These are phyloP conservation scores for Dasyprocta punctata DNA, from an alignment of 2,113 vertebrate genomes.

Conservation along the genomic window DNA sequence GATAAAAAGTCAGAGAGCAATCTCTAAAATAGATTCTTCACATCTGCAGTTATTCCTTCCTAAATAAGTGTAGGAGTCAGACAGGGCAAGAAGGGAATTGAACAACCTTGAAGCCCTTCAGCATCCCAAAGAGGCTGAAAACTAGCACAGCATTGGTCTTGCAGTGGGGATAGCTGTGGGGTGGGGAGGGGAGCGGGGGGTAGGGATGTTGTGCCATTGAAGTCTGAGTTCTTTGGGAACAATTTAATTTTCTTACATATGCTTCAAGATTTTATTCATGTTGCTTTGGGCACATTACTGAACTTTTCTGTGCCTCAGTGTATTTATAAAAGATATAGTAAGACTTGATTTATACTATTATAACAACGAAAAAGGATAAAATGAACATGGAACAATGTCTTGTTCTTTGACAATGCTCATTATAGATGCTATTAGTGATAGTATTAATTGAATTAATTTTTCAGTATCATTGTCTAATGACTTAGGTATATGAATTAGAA, in stretches of 20 bases:
- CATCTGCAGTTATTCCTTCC: background rate
- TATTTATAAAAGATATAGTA: background rate
- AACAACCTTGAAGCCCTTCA: background rate
- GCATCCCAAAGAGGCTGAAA: background rate
- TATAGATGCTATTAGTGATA: background rate
- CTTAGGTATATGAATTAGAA: background rate
- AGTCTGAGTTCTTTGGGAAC: background rate
- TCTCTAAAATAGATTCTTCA: background rate
- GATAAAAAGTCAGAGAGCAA: slow-evolving; percentile 44
- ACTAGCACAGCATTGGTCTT: background rate
- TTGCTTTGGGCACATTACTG: background rate
- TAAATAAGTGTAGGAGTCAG: background rate
- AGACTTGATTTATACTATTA: background rate
- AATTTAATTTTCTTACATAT: background rate
- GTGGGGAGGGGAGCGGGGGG: too few species aligned
- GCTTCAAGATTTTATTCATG: background rate
- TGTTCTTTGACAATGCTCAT: background rate
- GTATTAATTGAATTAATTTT: background rate
- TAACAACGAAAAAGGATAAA: background rate
- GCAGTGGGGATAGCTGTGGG: too few species aligned
- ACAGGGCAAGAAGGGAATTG: background rate
- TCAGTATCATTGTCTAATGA: background rate
- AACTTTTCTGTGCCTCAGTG: background rate
- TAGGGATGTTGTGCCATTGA: fast-evolving
- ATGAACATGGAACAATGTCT: background rate